phyloP scores from a whole-genome alignment of 1,140 invertebrate species.

The Brachionus paranguensis region DNA sequence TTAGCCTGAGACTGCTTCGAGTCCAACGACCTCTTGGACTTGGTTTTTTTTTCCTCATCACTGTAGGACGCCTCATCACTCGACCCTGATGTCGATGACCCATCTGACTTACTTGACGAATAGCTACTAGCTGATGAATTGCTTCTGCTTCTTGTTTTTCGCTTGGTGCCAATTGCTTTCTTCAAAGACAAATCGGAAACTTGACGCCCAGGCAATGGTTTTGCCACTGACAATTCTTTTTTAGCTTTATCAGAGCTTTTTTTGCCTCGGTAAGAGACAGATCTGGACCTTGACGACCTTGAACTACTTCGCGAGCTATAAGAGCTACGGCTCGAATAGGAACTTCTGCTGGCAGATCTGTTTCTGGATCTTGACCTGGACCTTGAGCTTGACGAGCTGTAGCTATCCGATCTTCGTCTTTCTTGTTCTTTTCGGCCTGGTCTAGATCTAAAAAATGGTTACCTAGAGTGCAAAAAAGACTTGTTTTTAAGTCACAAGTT shows the following conservation, averaged over 20 bases:
- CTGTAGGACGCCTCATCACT: neutral
- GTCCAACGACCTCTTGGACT: neutral
- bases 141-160: slow-evolving; percentile 20
- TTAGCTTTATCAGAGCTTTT: neutral
- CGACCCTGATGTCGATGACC: neutral
- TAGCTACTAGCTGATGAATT: slow-evolving; percentile 37
- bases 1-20: neutral
- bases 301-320: slow-evolving; percentile 26
- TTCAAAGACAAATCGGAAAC: slow-evolving; percentile 27
- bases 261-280: neutral
- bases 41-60: neutral
- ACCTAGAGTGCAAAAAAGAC: neutral
- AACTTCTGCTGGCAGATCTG: slow-evolving; percentile 7
- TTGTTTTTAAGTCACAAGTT: no score
- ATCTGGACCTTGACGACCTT: slow-evolving; percentile 6
- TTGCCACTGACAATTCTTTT: neutral
- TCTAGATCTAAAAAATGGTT: neutral
- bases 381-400: slow-evolving; percentile 20
- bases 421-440: neutral
- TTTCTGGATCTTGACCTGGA: neutral
- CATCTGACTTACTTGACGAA: slow-evolving; percentile 20
- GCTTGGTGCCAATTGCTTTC: slow-evolving; percentile 10
- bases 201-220: slow-evolving; percentile 27
- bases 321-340: slow-evolving; percentile 16
- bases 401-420: slow-evolving; percentile 13